Conservation (phyloP, 1,140 invertebrate genomes). For the Papilio aristodemus region DNA sequence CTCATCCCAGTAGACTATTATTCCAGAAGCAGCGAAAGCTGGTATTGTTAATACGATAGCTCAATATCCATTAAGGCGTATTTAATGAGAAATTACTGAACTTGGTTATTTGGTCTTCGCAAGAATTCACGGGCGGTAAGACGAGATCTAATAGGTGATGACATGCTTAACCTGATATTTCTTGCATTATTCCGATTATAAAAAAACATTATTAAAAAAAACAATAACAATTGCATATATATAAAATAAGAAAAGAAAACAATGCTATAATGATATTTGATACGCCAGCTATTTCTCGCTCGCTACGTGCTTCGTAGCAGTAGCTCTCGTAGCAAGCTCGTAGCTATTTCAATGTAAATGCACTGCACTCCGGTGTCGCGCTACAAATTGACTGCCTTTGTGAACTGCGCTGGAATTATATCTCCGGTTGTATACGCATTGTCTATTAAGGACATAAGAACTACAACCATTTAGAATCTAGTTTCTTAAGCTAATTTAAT, state of each 20-base stretch:
- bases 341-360: slow-evolving; percentile 29
- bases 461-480: not conserved
- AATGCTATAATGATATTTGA: slow-evolving; percentile 19
- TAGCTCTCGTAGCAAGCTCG: not conserved
- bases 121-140: no score
- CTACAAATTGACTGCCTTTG: slow-evolving; percentile 30
- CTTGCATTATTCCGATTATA: no score
- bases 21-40: no score
- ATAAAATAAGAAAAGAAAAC: not conserved
- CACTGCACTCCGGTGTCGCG: slow-evolving; percentile 22
- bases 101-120: no score
- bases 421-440: slow-evolving; percentile 1
- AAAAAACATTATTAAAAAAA: no score
- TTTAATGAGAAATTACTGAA: no score
- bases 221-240: no score
- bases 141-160: no score
- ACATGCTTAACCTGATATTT: no score
- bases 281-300: slow-evolving; percentile 18
- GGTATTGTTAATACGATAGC: no score
- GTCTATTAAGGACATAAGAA: slow-evolving; percentile 2
- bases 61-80: no score
- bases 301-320: slow-evolving; percentile 12
- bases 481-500: not conserved
- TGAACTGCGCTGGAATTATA: slow-evolving; percentile 16
- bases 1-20: no score